Conservation (phyloP, 2,797 vertebrate species). For the Danio jaintianensis region DNA sequence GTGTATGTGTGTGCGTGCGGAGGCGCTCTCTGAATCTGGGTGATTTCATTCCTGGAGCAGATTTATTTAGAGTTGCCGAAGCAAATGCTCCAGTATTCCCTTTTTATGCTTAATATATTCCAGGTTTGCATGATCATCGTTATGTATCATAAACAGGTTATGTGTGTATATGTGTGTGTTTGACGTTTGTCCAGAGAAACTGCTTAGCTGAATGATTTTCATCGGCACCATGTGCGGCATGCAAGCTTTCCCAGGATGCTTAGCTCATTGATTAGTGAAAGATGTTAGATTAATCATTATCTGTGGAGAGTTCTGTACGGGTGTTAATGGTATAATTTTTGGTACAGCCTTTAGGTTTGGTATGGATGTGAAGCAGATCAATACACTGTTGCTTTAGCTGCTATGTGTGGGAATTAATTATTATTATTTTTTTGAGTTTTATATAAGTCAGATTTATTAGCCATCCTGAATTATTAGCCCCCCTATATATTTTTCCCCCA, state of each 20-base stretch:
- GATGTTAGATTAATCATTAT: slow-evolving; percentile 71
- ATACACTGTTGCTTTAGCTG: too few relatives aligned
- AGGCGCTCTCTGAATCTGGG: slow-evolving; percentile 44
- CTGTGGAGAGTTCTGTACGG: not conserved
- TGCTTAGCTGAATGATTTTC: slow-evolving; percentile 77
- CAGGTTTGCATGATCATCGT: not conserved
- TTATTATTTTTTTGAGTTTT: too few relatives aligned
- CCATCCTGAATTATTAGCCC: too few relatives aligned
- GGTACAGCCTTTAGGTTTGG: too few relatives aligned
- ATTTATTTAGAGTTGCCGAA: slow-evolving; percentile 9
- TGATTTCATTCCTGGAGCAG: slow-evolving; percentile 26
- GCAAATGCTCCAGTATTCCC: not conserved
- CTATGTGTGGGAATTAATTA: too few relatives aligned
- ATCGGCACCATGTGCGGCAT: slow-evolving; percentile 71
- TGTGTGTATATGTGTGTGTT: slow-evolving; percentile 40
- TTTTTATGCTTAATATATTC: not conserved
- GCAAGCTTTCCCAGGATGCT: slow-evolving; percentile 75
- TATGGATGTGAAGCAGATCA: too few relatives aligned
- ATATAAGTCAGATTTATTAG: too few relatives aligned
- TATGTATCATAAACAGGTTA: slow-evolving; percentile 14
- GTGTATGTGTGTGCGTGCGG: slow-evolving; percentile 11
- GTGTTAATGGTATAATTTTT: too few relatives aligned
- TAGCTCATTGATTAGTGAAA: slow-evolving; percentile 76
- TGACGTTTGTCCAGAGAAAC: slow-evolving; percentile 74
- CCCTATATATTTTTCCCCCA: too few relatives aligned